These are phyloP conservation scores for Dysdera silvatica DNA, from an alignment of 1,140 invertebrate species.

Conservation along the genomic window DNA sequence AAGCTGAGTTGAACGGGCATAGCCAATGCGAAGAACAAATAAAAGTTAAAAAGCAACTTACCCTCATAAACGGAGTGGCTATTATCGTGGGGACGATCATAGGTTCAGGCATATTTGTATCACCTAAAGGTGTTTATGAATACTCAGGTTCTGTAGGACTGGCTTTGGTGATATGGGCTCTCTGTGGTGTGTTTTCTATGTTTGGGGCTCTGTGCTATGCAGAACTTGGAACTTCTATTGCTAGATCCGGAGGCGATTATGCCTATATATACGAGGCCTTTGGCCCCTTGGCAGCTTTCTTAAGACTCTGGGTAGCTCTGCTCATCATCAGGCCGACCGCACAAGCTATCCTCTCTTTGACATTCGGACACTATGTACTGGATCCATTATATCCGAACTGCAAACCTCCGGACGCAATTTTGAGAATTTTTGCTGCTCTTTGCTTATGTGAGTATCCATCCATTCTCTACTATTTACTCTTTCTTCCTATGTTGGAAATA, in stretches of 20 bases:
- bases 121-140: slow-evolving; percentile 84
- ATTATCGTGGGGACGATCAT: slow-evolving; percentile 90
- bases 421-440: slow-evolving; percentile 37
- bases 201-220: slow-evolving; percentile 92
- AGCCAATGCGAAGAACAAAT: too few species aligned
- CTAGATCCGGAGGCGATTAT: slow-evolving; percentile 93
- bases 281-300: slow-evolving; percentile 79
- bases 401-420: slow-evolving; percentile 34
- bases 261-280: slow-evolving; percentile 89
- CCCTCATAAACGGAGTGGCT: slow-evolving; percentile 77
- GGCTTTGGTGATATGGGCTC: slow-evolving; percentile 82
- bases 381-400: slow-evolving; percentile 72
- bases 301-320: slow-evolving; percentile 90
- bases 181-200: slow-evolving; percentile 79
- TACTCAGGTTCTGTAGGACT: slow-evolving; percentile 79
- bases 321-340: slow-evolving; percentile 84
- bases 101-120: slow-evolving; percentile 89
- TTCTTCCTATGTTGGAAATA: too few species aligned
- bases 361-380: slow-evolving; percentile 90
- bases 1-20: too few species aligned
- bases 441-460: slow-evolving; percentile 36
- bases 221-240: slow-evolving; percentile 76
- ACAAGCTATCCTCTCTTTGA: slow-evolving; percentile 91
- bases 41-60: slow-evolving; percentile 82
- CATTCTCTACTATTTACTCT: too few species aligned